A percentile compares a stretch with the other conserved stretches of the same genome.
Conservation (phyloP, 1,140 invertebrate species). For the Procambarus clarkii region DNA sequence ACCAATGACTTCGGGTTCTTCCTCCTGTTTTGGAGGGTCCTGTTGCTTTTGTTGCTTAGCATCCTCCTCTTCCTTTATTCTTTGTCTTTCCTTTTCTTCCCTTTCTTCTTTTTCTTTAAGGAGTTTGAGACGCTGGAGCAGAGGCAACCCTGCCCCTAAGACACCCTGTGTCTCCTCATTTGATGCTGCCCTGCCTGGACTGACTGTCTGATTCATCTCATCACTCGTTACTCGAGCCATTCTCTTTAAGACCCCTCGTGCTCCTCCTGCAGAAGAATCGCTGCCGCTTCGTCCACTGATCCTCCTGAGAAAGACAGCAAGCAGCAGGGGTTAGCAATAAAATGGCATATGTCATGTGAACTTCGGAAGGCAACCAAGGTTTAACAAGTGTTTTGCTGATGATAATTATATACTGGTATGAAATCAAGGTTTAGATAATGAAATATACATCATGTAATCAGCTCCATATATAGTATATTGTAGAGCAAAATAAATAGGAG, state of each 20-base stretch:
- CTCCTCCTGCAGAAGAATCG: constrained; percentile 46
- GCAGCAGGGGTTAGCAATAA: neutral
- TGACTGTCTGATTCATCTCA: constrained; percentile 78
- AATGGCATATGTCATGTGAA: neutral
- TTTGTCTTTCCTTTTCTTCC: constrained; percentile 75
- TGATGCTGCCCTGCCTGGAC: constrained; percentile 50
- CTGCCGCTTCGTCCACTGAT: constrained; percentile 70
- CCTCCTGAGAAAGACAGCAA: constrained; percentile 37
- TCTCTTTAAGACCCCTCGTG: constrained; percentile 75
- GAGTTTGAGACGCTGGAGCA: constrained; percentile 86
- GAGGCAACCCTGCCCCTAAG: constrained; percentile 85
- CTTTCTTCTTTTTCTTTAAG: constrained; percentile 87
- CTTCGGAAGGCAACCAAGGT: no score
- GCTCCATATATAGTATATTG: no score
- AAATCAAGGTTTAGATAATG: no score
- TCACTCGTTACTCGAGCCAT: constrained; percentile 84
- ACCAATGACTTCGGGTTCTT: constrained; percentile 71
- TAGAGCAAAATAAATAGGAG: no score
- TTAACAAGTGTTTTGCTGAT: no score
- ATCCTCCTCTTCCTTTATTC: constrained; percentile 43
- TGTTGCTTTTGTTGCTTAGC: constrained; percentile 51
- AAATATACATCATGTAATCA: no score
- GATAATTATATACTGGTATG: no score
- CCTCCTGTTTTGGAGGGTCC: constrained; percentile 54
- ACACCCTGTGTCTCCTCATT: constrained; percentile 79